A percentile compares a stretch with the other conserved stretches of the same genome.
These are phyloP conservation scores for Drosophila bifasciata DNA, from an alignment of 1,140 invertebrate genomes.

Conservation along the genomic window DNA sequence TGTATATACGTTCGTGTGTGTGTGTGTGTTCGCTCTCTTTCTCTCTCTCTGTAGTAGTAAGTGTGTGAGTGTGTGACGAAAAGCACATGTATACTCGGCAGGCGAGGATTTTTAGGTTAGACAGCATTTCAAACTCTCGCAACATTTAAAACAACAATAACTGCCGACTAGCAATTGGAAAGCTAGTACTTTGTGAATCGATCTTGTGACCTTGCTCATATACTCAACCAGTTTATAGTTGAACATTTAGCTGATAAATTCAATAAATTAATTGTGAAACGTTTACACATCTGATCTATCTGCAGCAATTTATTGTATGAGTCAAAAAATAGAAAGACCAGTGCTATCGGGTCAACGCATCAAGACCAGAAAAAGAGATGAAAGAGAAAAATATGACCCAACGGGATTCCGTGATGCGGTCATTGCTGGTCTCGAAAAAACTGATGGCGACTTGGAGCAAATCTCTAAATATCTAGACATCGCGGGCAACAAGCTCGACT, in stretches of 20 bases:
- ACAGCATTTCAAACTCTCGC: constrained; percentile 24
- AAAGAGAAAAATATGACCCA: constrained; percentile 99
- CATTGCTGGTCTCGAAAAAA: constrained; percentile 96
- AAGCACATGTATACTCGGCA: constrained; percentile 39
- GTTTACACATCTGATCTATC: constrained; percentile 27
- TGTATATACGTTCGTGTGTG: constrained; percentile 31
- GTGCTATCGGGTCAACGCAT: constrained; percentile 99
- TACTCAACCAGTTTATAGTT: constrained; percentile 10
- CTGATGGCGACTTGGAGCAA: constrained; percentile 95
- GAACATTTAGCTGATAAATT: constrained; percentile 18
- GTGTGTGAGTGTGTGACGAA: constrained; percentile 24
- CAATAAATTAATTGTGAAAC: constrained; percentile 22
- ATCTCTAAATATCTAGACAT: constrained; percentile 97
- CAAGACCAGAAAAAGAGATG: constrained; percentile 99
- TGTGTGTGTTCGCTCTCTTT: constrained; percentile 18
- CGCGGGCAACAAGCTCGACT: constrained; percentile 97
- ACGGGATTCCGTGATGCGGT: constrained; percentile 98
- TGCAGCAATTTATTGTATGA: constrained; percentile 99
- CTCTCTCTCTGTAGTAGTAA: neutral
- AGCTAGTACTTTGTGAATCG: constrained; percentile 1
- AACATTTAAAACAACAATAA: neutral
- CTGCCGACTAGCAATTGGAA: neutral
- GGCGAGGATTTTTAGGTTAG: constrained; percentile 65
- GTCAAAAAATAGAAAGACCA: constrained; percentile 99
- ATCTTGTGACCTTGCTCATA: constrained; percentile 45